A percentile compares a stretch with the other conserved stretches of the same genome.
Evolutionary conservation across 2,113 vertebrate species (phyloP).

Genomic region (Ramphastos sulfuratus): DNA sequence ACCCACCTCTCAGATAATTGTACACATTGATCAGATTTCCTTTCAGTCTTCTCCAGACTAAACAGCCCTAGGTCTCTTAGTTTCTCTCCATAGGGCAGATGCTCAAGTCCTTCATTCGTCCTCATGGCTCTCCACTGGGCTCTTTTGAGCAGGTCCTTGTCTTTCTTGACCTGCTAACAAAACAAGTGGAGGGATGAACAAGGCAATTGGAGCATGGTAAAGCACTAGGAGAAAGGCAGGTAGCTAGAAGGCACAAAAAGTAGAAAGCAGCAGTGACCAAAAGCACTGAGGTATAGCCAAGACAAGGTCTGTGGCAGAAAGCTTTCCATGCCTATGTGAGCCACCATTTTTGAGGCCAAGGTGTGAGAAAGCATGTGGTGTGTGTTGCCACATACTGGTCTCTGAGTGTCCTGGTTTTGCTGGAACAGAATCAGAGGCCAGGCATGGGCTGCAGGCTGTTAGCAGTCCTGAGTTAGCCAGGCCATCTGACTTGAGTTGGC

Average conservation of each 20-base stretch:
- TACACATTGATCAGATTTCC: too few species aligned
- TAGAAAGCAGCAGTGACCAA: rapidly evolving
- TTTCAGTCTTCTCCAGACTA: too few species aligned
- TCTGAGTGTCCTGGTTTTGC: neutral
- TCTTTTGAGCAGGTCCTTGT: too few species aligned
- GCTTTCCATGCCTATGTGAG: neutral
- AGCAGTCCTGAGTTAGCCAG: too few species aligned
- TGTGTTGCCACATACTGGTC: neutral
- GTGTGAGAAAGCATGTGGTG: neutral
- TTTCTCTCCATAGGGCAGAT: too few species aligned
- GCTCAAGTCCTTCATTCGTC: too few species aligned
- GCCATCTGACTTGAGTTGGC: too few species aligned
- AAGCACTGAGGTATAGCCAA: neutral
- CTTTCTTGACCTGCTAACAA: neutral
- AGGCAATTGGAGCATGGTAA: neutral
- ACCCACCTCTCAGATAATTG: too few species aligned
- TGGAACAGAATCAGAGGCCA: too few species aligned
- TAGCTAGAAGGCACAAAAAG: neutral
- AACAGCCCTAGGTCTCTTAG: too few species aligned
- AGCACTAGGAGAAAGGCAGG: neutral
- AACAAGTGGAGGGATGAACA: neutral
- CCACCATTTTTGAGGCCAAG: neutral
- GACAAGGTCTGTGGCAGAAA: neutral
- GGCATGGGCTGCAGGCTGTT: too few species aligned
- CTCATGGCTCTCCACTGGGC: too few species aligned